Conservation (phyloP, 23 tunicate species). For the Corella eumyota region DNA sequence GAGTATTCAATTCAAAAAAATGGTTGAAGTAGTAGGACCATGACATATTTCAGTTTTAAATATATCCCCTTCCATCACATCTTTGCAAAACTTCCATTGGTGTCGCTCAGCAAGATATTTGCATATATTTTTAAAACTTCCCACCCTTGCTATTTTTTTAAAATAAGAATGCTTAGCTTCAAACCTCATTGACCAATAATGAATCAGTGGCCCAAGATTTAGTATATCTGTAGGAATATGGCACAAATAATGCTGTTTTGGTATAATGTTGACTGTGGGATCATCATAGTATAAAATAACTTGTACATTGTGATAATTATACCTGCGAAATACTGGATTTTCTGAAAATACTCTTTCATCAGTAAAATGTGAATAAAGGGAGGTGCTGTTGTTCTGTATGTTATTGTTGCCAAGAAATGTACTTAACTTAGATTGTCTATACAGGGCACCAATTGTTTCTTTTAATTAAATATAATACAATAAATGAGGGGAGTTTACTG, state of each 20-base stretch:
- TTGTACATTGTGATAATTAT: background rate
- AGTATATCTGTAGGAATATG: background rate
- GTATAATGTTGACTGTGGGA: constrained; percentile 5
- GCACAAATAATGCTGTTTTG: constrained; percentile 2
- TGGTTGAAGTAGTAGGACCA: background rate
- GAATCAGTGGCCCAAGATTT: background rate
- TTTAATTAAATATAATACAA: background rate
- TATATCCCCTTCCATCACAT: background rate
- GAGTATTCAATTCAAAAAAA: background rate
- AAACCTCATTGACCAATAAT: constrained; percentile 2
- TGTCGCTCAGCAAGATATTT: background rate
- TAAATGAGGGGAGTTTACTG: background rate
- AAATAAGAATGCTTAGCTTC: constrained; percentile 8
- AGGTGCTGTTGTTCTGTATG: no score
- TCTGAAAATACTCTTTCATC: background rate
- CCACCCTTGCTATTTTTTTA: background rate
- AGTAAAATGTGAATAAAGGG: background rate
- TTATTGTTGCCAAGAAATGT: no score
- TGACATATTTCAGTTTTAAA: background rate
- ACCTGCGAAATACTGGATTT: background rate
- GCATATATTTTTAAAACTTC: constrained; percentile 2
- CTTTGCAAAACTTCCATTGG: background rate
- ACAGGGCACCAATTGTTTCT: background rate
- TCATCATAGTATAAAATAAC: background rate
- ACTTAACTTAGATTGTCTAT: background rate